Conservation (phyloP, 2,797 vertebrate genomes). For the Enteromius unitaeniatus region DNA sequence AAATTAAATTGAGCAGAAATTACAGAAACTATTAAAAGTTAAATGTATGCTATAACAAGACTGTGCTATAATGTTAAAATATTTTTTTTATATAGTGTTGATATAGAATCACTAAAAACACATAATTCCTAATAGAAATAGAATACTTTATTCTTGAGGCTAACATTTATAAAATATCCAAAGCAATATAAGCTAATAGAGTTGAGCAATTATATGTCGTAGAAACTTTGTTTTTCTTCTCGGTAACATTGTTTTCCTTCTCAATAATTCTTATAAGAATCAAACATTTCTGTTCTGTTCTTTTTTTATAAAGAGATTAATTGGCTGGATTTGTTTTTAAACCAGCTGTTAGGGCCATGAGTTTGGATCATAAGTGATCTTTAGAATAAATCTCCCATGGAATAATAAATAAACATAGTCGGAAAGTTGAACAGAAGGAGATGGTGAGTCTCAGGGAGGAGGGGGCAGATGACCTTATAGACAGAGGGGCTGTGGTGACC, state of each 20-base stretch:
- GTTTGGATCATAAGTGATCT: conserved; percentile 29
- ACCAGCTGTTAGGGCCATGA: conserved; percentile 37
- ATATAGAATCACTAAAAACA: background rate
- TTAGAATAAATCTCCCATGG: conserved; percentile 30
- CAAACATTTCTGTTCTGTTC: background rate
- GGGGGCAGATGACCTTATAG: conserved; percentile 65
- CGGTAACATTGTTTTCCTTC: background rate
- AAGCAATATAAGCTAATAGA: background rate
- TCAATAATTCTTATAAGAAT: background rate
- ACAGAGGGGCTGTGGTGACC: conserved; percentile 55
- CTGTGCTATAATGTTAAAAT: background rate
- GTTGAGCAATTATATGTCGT: background rate
- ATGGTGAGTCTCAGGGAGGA: conserved; percentile 42
- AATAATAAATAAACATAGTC: conserved; percentile 55
- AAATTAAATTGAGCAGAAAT: background rate
- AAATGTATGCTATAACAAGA: background rate
- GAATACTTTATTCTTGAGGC: background rate
- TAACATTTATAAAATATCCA: background rate
- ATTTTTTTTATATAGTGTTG: background rate
- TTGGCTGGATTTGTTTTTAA: conserved; percentile 39
- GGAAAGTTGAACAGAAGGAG: conserved; percentile 56
- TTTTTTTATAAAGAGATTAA: background rate
- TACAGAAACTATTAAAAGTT: background rate
- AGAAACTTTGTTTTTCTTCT: background rate
- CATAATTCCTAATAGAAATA: no score